Conservation (phyloP, 2,797 vertebrate genomes). For the Pitangus sulphuratus region DNA sequence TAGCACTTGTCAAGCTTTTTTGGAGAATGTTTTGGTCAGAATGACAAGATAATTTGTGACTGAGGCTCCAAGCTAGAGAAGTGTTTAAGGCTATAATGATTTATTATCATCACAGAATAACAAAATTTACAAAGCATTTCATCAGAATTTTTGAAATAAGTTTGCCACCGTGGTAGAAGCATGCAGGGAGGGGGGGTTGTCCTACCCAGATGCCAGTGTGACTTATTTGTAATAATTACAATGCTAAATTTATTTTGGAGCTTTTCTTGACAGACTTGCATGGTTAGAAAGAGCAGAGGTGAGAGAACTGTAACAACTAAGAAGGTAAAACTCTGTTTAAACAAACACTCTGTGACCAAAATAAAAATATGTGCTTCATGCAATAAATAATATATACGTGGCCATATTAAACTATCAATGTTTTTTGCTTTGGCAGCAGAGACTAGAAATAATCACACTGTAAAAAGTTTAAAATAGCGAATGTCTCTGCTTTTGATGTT, state of each 20-base stretch:
- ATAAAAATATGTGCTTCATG: background rate
- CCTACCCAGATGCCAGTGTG: slow-evolving; percentile 59
- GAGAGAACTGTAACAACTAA: slow-evolving; percentile 39
- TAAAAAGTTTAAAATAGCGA: slow-evolving; percentile 67
- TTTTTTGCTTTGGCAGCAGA: slow-evolving; percentile 45
- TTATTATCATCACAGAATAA: slow-evolving; percentile 89
- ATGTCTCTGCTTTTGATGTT: slow-evolving; percentile 56
- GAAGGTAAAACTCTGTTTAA: slow-evolving; percentile 51
- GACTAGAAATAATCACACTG: slow-evolving; percentile 50
- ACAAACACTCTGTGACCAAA: background rate
- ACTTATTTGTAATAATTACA: slow-evolving; percentile 63
- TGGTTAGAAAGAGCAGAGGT: slow-evolving; percentile 58
- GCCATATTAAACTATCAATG: slow-evolving; percentile 40
- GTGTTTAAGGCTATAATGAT: slow-evolving; percentile 89
- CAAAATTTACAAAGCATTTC: slow-evolving; percentile 86
- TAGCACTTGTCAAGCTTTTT: slow-evolving; percentile 89
- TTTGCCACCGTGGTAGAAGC: slow-evolving; percentile 81
- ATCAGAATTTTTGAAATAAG: slow-evolving; percentile 82
- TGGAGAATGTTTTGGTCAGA: slow-evolving; percentile 87
- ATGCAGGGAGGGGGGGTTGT: background rate
- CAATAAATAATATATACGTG: slow-evolving; percentile 27
- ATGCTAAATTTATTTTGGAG: slow-evolving; percentile 64
- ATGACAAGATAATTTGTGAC: slow-evolving; percentile 89
- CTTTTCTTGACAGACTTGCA: slow-evolving; percentile 67
- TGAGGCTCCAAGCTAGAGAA: slow-evolving; percentile 84